Percentiles rank a stretch among this genome's conserved stretches.
Conservation (phyloP, 2,113 vertebrate species). For the Columba janthina region DNA sequence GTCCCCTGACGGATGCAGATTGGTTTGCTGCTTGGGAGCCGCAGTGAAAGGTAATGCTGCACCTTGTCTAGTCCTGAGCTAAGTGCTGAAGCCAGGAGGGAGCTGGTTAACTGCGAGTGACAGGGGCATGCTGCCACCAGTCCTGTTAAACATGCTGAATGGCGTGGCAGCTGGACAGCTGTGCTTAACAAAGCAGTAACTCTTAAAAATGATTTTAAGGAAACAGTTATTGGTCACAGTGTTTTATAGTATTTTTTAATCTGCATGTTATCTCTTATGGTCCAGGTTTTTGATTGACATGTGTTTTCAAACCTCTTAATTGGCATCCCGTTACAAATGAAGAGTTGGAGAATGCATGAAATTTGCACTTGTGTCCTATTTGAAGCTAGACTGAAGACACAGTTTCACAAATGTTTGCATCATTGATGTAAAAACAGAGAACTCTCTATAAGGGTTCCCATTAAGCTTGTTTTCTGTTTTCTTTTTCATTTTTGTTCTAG, state of each 20-base stretch:
- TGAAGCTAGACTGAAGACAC: background rate
- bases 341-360: background rate
- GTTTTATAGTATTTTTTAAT: background rate
- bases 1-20: background rate
- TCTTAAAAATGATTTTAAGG: background rate
- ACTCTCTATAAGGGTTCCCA: background rate
- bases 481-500: background rate
- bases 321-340: background rate
- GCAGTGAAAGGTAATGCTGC: background rate
- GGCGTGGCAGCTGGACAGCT: background rate
- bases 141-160: background rate
- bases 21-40: background rate
- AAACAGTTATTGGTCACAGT: background rate
- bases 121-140: background rate
- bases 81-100: background rate
- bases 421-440: background rate
- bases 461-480: background rate
- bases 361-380: background rate
- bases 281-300: background rate
- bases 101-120: background rate
- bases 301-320: background rate
- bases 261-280: background rate
- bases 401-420: background rate
- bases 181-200: background rate
- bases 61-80: background rate